phyloP scores from a whole-genome alignment of 2,113 vertebrate species.

The western clawed frog (Xenopus tropicalis) region DNA sequence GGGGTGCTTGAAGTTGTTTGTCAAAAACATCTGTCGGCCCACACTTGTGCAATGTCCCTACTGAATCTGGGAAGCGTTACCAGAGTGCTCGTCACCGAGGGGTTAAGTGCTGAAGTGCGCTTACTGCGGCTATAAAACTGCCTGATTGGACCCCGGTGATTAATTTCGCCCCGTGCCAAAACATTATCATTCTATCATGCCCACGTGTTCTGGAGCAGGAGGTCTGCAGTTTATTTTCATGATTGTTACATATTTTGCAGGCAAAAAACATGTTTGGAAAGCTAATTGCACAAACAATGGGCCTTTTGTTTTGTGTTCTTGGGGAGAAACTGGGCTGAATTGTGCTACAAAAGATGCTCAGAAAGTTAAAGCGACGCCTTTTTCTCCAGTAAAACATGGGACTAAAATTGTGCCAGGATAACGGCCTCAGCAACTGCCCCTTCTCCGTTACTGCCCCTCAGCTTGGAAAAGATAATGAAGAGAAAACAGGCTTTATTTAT shows the following conservation, averaged over 20 bases:
- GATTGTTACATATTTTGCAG: conserved; percentile 24
- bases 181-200: conserved; percentile 14
- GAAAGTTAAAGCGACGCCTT: conserved; percentile 1
- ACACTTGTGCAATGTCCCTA: no score
- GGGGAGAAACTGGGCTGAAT: background rate
- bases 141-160: background rate
- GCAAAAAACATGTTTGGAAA: conserved; percentile 18
- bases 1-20: no score
- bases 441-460: background rate
- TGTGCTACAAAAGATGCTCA: conserved; percentile 11
- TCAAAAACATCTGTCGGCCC: no score
- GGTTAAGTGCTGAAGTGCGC: background rate
- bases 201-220: conserved; percentile 6
- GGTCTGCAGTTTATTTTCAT: conserved; percentile 23
- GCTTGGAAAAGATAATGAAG: no score
- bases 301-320: conserved; percentile 1
- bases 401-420: background rate
- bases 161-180: background rate
- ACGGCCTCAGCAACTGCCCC: background rate
- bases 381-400: conserved; percentile 6
- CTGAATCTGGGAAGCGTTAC: no score
- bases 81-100: background rate
- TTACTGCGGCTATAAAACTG: background rate
- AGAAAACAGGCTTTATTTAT: no score
- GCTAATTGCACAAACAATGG: background rate